phyloP scores from a whole-genome alignment of 92 coral and sea anemone genomes.

The Desmophyllum pertusum region DNA sequence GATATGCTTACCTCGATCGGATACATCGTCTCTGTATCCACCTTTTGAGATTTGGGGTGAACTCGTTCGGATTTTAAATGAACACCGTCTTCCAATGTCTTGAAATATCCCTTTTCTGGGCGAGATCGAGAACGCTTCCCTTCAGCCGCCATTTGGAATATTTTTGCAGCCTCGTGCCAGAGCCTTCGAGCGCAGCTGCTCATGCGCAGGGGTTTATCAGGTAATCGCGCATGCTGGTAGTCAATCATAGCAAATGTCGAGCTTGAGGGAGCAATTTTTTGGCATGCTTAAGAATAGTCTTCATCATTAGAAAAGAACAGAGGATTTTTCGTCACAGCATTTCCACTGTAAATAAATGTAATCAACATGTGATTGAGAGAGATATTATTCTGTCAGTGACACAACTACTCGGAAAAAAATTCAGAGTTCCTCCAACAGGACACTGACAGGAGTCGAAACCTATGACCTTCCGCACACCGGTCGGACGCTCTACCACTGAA shows the following conservation, averaged over 20 bases:
- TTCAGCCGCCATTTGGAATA: conserved; percentile 14
- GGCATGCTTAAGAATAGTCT: no score
- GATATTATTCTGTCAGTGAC: no score
- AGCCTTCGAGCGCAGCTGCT: background rate
- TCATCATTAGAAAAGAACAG: no score
- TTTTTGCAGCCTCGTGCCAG: background rate
- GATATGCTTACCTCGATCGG: conserved; percentile 43
- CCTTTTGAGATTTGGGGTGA: conserved; percentile 4
- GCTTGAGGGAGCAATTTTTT: background rate
- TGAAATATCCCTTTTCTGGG: conserved; percentile 16
- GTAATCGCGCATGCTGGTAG: no score
- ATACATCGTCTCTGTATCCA: conserved; percentile 36
- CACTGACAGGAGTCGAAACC: no score
- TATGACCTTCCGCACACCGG: no score
- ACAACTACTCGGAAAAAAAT: no score
- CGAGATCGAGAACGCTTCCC: conserved; percentile 46
- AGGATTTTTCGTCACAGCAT: no score
- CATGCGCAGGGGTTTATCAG: background rate
- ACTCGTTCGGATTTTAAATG: conserved; percentile 16
- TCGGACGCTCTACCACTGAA: no score
- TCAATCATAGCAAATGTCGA: background rate
- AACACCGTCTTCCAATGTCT: background rate
- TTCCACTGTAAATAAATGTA: no score
- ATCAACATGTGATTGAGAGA: no score
- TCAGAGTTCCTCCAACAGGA: no score